phyloP scores from a whole-genome alignment of 1,140 invertebrate species.

The Amphibalanus amphitrite region DNA sequence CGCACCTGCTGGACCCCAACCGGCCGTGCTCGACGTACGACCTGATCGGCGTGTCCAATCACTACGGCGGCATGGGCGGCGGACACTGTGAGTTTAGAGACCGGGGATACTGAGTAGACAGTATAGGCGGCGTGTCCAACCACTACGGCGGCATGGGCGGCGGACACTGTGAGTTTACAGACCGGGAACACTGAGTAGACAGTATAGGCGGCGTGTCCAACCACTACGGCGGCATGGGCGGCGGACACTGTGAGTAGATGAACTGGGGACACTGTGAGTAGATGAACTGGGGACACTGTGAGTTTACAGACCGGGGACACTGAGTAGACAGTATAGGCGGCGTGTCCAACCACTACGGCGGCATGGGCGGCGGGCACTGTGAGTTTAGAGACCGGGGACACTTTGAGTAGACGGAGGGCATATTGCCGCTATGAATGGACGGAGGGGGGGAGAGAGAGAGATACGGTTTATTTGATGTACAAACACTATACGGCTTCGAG shows the following conservation, averaged over 20 bases:
- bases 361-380: background rate
- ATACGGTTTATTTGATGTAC: too few relatives aligned
- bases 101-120: too few relatives aligned
- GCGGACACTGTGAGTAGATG: conserved; percentile 30
- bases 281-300: too few relatives aligned
- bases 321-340: too few relatives aligned
- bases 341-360: conserved; percentile 36
- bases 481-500: too few relatives aligned
- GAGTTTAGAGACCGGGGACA: too few relatives aligned
- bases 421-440: too few relatives aligned
- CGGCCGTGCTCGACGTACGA: conserved; percentile 31
- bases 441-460: too few relatives aligned
- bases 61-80: conserved; percentile 33
- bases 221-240: conserved; percentile 34
- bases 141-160: conserved; percentile 34
- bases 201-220: conserved; percentile 37
- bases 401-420: too few relatives aligned
- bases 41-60: conserved; percentile 37
- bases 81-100: conserved; percentile 30
- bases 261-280: too few relatives aligned
- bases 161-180: conserved; percentile 30
- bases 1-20: conserved; percentile 23
- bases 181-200: too few relatives aligned
- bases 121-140: conserved; percentile 36
- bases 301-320: too few relatives aligned